Evolutionary conservation across 2,888 invertebrate genomes (phyloP).

Genomic region (Oscheius myriophilus): DNA sequence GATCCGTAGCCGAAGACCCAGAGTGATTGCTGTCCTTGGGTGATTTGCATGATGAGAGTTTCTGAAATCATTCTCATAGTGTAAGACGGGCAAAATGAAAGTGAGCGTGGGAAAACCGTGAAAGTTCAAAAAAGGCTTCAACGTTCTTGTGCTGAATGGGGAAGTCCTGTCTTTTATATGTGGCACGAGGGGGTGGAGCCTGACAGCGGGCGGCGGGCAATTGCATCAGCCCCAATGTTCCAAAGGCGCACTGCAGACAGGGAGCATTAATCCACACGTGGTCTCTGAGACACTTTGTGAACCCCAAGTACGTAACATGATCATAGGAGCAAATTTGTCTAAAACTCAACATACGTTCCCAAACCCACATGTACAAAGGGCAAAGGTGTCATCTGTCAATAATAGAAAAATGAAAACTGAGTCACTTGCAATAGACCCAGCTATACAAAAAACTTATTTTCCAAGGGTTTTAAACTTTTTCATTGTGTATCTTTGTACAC

Average conservation of each 20-base stretch:
- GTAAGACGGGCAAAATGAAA: not conserved
- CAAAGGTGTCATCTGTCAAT: too few relatives aligned
- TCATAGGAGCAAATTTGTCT: too few relatives aligned
- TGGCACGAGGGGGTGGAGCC: slow-evolving; percentile 24
- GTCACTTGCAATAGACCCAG: too few relatives aligned
- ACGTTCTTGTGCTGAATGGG: slow-evolving; percentile 23
- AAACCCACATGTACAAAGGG: too few relatives aligned
- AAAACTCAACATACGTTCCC: too few relatives aligned
- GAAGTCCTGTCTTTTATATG: slow-evolving; percentile 24
- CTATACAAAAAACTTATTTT: too few relatives aligned
- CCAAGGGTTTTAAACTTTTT: too few relatives aligned
- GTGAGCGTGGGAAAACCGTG: slow-evolving; percentile 7
- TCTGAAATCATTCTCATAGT: too few relatives aligned
- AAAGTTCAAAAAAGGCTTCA: slow-evolving; percentile 8
- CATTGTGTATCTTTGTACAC: too few relatives aligned
- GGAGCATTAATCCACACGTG: slow-evolving; percentile 12
- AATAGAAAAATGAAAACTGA: too few relatives aligned
- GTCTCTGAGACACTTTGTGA: not conserved
- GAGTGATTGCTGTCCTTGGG: slow-evolving; percentile 53
- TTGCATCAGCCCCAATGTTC: slow-evolving; percentile 30
- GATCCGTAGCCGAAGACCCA: slow-evolving; percentile 76
- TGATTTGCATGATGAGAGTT: too few relatives aligned
- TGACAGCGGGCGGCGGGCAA: slow-evolving; percentile 18
- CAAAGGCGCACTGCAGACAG: not conserved
- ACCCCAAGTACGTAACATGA: too few relatives aligned